A percentile compares a stretch with the other conserved stretches of the same genome.
Conservation (phyloP, 1,140 invertebrate species). For the Drosophila mojavensis region DNA sequence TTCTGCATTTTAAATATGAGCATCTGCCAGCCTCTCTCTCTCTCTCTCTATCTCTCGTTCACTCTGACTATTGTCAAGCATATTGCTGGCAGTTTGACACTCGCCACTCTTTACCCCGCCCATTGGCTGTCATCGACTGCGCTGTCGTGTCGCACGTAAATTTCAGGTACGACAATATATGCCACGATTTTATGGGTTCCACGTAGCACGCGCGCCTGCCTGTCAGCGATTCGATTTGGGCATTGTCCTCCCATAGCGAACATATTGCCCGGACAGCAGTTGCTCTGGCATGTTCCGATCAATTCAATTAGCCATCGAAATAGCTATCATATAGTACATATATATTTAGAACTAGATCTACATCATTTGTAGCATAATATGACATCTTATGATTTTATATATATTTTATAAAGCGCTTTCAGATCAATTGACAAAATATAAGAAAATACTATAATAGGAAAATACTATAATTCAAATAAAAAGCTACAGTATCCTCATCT, state of each 20-base stretch:
- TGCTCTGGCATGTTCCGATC: background rate
- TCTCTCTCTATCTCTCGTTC: background rate
- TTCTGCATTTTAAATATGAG: constrained; percentile 72
- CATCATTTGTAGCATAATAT: background rate
- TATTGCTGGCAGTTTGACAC: constrained; percentile 64
- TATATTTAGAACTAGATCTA: no score
- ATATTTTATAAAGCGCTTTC: no score
- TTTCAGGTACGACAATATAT: constrained; percentile 62
- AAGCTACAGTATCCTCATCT: no score
- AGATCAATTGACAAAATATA: no score
- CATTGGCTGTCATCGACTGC: constrained; percentile 46
- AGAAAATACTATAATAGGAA: no score
- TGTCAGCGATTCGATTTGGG: constrained; percentile 34
- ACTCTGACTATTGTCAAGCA: constrained; percentile 35
- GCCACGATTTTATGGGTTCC: constrained; percentile 71
- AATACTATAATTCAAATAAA: no score
- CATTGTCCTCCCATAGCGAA: constrained; percentile 23
- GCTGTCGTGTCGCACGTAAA: constrained; percentile 70
- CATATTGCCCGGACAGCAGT: background rate
- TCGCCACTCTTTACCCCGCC: constrained; percentile 11
- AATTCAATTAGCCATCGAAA: constrained; percentile 31
- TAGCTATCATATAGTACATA: background rate
- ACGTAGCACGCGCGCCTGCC: constrained; percentile 63
- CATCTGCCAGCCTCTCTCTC: constrained; percentile 21
- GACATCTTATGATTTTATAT: no score